Conservation (phyloP, 1,140 invertebrate species). For the Neodiprion fabricii region DNA sequence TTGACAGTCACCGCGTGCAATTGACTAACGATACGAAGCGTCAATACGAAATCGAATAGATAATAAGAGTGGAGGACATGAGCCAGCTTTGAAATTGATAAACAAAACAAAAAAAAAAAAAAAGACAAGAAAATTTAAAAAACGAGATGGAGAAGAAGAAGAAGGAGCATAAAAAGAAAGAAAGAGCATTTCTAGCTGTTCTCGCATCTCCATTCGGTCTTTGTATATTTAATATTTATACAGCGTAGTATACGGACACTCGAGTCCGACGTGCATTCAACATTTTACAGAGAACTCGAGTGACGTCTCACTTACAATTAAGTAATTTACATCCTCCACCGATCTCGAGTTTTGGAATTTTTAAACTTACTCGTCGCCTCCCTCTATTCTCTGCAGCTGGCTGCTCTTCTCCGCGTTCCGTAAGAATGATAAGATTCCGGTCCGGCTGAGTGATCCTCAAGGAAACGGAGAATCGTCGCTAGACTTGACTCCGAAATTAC, state of each 20-base stretch:
- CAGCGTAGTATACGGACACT: neutral
- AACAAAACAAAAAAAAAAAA: neutral
- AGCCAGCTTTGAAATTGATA: neutral
- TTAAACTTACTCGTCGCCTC: neutral
- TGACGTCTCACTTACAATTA: conserved; percentile 3
- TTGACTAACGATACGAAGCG: neutral
- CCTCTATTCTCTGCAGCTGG: neutral
- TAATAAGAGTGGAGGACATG: neutral
- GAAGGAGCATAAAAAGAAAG: too few relatives aligned
- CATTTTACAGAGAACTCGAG: neutral
- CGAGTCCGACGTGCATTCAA: neutral
- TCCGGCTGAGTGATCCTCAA: too few relatives aligned
- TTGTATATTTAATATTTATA: too few relatives aligned
- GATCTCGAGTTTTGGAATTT: neutral
- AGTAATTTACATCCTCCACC: neutral
- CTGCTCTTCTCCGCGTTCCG: too few relatives aligned
- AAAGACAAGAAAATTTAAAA: neutral
- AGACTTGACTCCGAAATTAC: too few relatives aligned
- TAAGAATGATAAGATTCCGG: too few relatives aligned
- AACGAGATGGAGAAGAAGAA: too few relatives aligned
- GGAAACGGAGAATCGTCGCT: too few relatives aligned
- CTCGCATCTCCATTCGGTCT: too few relatives aligned
- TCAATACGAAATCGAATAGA: neutral
- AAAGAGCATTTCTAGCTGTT: too few relatives aligned
- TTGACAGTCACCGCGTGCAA: neutral